A percentile compares a stretch with the other conserved stretches of the same genome.
These are phyloP conservation scores for Catostylus mosaicus DNA, from an alignment of 30 jellyfish, hydroid and myxozoan species.

Conservation along the genomic window DNA sequence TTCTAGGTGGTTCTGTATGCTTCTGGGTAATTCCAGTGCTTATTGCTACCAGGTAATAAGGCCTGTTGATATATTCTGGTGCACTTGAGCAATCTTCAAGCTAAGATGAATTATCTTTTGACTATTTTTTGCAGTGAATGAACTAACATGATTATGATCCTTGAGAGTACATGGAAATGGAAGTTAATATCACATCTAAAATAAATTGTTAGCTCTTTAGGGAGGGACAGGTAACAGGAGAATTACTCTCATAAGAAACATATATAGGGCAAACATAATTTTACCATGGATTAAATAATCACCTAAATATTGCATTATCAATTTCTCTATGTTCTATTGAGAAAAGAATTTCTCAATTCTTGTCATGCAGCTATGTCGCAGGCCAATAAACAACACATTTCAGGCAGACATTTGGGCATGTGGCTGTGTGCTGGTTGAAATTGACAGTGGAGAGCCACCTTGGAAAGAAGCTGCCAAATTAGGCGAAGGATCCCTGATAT, in stretches of 20 bases:
- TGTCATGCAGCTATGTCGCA: slow-evolving; percentile 3
- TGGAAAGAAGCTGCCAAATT: slow-evolving; percentile 30
- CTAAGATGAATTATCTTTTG: no score
- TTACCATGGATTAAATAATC: not conserved
- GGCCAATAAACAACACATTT: not conserved
- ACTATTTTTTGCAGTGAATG: no score
- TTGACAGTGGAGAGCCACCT: slow-evolving; percentile 62
- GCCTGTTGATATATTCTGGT: no score
- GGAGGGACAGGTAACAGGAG: no score
- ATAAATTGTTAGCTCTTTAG: no score
- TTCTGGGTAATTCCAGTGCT: not conserved
- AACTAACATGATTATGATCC: no score
- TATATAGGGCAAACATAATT: not conserved
- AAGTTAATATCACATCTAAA: no score
- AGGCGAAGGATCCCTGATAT: slow-evolving; percentile 23
- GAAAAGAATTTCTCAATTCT: not conserved
- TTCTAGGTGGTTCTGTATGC: not conserved
- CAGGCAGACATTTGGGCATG: slow-evolving; percentile 54
- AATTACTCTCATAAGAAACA: not conserved
- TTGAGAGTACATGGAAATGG: no score
- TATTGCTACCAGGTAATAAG: no score
- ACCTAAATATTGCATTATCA: not conserved
- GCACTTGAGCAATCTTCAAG: no score
- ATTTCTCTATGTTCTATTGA: not conserved
- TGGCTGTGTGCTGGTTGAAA: slow-evolving; percentile 50